These are phyloP conservation scores for Mimas tiliae DNA, from an alignment of 2,888 invertebrate genomes.

Conservation along the genomic window DNA sequence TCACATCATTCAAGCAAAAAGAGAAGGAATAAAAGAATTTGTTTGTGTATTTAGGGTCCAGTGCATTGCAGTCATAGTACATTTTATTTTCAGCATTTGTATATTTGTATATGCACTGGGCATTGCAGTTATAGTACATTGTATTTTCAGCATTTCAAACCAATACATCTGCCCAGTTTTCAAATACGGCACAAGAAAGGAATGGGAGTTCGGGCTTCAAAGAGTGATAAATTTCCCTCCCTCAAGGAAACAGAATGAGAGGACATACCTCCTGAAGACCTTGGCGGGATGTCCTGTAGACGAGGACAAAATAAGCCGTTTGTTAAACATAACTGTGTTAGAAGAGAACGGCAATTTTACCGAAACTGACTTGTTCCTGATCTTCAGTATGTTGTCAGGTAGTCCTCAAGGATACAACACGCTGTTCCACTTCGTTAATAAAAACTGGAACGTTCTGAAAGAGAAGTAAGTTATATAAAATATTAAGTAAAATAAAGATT, in stretches of 20 bases:
- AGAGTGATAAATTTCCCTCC: conserved; percentile 90
- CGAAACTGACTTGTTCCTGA: conserved; percentile 90
- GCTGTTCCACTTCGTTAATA: conserved; percentile 88
- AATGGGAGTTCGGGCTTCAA: conserved; percentile 93
- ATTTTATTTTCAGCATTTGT: too few species aligned
- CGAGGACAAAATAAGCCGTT: conserved; percentile 86
- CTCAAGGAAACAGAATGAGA: conserved; percentile 88
- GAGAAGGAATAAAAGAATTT: too few species aligned
- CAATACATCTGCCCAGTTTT: conserved; percentile 92
- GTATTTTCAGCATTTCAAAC: conserved; percentile 86
- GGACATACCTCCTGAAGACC: conserved; percentile 91
- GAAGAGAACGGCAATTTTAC: conserved; percentile 89
- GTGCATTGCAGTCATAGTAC: too few species aligned
- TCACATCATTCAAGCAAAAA: too few species aligned
- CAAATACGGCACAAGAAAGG: conserved; percentile 91
- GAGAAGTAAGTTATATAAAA: conserved; percentile 82
- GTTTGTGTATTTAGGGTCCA: too few species aligned
- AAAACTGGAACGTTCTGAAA: conserved; percentile 89
- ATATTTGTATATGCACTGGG: too few species aligned
- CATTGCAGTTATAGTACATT: too few species aligned
- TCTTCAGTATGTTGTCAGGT: conserved; percentile 90
- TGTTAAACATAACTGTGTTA: conserved; percentile 88
- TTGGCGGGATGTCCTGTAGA: conserved; percentile 92
- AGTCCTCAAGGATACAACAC: conserved; percentile 89
- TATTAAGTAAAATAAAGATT: too few species aligned